A percentile compares a stretch with the other conserved stretches of the same genome.
Conservation (phyloP, 2,888 invertebrate species). For the Lochmaea crataegi region DNA sequence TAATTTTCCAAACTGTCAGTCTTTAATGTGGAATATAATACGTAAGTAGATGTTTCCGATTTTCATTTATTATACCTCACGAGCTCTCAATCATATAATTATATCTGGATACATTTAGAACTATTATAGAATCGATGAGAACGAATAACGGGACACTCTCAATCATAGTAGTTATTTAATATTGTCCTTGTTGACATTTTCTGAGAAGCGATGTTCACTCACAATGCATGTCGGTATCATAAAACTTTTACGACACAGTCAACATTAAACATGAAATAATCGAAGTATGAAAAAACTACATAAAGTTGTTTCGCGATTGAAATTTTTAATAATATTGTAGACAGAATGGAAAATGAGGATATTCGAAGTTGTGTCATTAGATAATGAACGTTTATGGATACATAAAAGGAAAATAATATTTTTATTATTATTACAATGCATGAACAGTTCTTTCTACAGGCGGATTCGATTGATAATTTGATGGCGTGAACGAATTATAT, state of each 20-base stretch:
- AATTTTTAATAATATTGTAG: slow-evolving; percentile 3
- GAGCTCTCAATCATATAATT: background rate
- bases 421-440: background rate
- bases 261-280: slow-evolving; percentile 12
- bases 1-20: too few relatives aligned
- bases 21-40: too few relatives aligned
- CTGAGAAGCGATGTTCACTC: background rate
- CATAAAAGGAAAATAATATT: background rate
- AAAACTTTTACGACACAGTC: slow-evolving; percentile 1
- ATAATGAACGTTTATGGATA: background rate
- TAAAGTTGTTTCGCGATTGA: background rate
- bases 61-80: background rate
- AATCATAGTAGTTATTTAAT: background rate
- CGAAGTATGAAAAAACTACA: background rate
- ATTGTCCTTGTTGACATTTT: slow-evolving; percentile 11
- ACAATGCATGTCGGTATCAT: slow-evolving; percentile 8
- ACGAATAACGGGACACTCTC: background rate
- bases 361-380: background rate
- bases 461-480: background rate
- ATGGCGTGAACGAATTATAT: background rate
- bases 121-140: slow-evolving; percentile 10
- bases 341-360: background rate
- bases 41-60: too few relatives aligned
- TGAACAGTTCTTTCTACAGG: background rate
- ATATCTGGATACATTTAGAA: background rate